Percentiles rank a stretch among this genome's conserved stretches.
Evolutionary conservation across 2,113 vertebrate species (phyloP).

Genomic region (Odocoileus virginianus): DNA sequence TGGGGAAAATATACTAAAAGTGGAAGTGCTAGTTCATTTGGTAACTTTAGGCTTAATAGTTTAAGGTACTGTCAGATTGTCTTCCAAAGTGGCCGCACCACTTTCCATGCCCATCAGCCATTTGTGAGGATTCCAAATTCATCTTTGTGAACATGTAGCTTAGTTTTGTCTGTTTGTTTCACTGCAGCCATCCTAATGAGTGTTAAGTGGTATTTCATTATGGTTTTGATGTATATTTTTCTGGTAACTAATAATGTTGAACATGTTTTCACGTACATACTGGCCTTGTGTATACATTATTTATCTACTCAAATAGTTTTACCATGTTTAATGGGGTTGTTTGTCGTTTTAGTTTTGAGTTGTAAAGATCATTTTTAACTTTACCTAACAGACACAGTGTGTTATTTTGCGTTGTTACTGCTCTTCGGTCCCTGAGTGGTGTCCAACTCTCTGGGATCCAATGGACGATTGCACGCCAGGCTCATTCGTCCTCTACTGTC

Average conservation of each 20-base stretch:
- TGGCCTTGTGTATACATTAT: background rate
- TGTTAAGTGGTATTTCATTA: background rate
- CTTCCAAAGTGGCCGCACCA: background rate
- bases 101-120: background rate
- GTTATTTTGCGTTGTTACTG: background rate
- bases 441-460: background rate
- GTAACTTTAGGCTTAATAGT: background rate
- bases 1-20: background rate
- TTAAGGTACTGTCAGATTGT: background rate
- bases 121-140: background rate
- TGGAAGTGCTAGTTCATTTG: background rate
- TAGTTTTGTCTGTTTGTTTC: background rate
- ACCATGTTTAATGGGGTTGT: background rate
- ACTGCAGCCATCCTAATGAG: background rate
- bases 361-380: background rate
- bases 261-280: background rate
- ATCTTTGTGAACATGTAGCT: background rate
- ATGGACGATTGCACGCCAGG: background rate
- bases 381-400: background rate
- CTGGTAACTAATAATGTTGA: background rate
- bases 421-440: background rate
- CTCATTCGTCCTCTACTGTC: background rate
- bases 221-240: background rate
- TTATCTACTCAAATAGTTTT: background rate
- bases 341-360: background rate